A percentile compares a stretch with the other conserved stretches of the same genome.
Conservation (phyloP, 2,888 invertebrate genomes). For the Heliconius hortense region DNA sequence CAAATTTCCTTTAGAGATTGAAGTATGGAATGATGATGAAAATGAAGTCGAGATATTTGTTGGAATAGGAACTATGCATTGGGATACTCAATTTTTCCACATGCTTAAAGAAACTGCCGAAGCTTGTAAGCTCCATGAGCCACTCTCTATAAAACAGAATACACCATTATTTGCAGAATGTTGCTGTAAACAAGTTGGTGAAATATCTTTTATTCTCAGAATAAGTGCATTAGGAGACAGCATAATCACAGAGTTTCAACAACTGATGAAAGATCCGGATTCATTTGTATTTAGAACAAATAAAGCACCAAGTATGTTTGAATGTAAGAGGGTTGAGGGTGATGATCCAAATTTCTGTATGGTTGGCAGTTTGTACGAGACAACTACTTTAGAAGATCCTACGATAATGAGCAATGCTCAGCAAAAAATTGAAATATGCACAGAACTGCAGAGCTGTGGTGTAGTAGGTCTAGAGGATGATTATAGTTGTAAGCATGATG, state of each 20-base stretch:
- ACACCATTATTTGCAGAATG: constrained; percentile 60
- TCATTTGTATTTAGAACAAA: constrained; percentile 71
- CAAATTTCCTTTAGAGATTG: constrained; percentile 76
- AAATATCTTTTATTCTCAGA: constrained; percentile 72
- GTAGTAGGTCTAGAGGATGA: constrained; percentile 47
- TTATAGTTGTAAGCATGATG: constrained; percentile 50
- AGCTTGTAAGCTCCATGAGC: constrained; percentile 59
- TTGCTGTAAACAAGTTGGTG: constrained; percentile 67
- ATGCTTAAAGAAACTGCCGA: constrained; percentile 72
- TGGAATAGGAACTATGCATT: constrained; percentile 69
- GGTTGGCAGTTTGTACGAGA: constrained; percentile 72
- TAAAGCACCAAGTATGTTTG: constrained; percentile 72
- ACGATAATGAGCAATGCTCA: constrained; percentile 54
- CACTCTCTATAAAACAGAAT: constrained; percentile 63
- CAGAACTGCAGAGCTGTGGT: constrained; percentile 68
- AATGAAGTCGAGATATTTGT: constrained; percentile 67
- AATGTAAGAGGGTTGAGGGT: constrained; percentile 67
- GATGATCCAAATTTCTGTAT: constrained; percentile 73
- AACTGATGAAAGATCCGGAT: constrained; percentile 66
- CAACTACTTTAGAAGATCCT: constrained; percentile 73
- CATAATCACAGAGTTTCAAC: constrained; percentile 75
- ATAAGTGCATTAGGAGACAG: constrained; percentile 76
- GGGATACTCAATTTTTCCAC: constrained; percentile 74
- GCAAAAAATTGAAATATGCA: constrained; percentile 70
- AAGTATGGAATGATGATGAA: constrained; percentile 73